Percentiles rank a stretch among this genome's conserved stretches.
Evolutionary conservation across 2,888 invertebrate species (phyloP).

Genomic region (Mesorhabditis spiculigera): DNA sequence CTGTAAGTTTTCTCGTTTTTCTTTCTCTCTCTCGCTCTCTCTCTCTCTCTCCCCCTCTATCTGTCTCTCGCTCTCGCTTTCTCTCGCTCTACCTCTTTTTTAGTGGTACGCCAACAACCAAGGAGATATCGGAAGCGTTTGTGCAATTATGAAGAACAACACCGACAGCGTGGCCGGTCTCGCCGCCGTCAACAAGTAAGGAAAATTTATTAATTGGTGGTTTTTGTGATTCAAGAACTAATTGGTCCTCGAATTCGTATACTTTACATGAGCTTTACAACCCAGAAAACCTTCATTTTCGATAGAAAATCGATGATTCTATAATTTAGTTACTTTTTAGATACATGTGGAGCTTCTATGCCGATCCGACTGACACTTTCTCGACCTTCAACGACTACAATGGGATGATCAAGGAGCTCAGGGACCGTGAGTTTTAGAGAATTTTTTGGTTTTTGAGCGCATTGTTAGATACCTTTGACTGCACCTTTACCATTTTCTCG

Average conservation of each 20-base stretch:
- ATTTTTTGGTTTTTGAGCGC: not conserved
- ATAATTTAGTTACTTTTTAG: not conserved
- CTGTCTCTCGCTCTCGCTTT: no score
- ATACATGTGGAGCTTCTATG: not conserved
- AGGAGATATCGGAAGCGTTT: slow-evolving; percentile 75
- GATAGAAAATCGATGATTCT: not conserved
- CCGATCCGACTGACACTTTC: slow-evolving; percentile 4
- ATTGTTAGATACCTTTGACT: no score
- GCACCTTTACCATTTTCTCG: not conserved
- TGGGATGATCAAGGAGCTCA: not conserved
- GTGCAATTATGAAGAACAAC: slow-evolving; percentile 69
- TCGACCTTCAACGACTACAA: not conserved
- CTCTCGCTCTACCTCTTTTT: not conserved
- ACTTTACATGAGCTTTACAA: no score
- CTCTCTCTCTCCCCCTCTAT: no score
- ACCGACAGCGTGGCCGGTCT: slow-evolving; percentile 24
- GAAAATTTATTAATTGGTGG: not conserved
- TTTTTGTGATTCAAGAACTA: not conserved
- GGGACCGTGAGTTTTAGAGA: not conserved
- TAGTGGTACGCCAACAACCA: slow-evolving; percentile 59
- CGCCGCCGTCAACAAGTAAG: slow-evolving; percentile 21
- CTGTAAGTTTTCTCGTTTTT: slow-evolving; percentile 43
- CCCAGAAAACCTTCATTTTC: not conserved
- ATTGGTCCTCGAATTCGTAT: not conserved
- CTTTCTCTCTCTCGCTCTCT: no score